These are phyloP conservation scores for Orbicella faveolata DNA, from an alignment of 64 coral and sea anemone genomes.

Conservation along the genomic window DNA sequence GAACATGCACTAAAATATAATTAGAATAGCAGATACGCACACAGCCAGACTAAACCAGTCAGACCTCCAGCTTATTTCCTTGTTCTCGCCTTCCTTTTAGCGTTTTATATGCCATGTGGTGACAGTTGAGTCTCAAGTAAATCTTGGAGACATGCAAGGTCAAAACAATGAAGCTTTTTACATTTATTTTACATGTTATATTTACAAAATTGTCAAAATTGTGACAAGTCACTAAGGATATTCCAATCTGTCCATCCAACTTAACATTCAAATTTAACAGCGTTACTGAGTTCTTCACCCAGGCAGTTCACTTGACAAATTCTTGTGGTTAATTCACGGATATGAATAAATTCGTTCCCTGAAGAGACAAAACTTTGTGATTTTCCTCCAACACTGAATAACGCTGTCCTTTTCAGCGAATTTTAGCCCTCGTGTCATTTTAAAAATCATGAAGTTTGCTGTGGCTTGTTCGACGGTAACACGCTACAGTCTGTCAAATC, in stretches of 20 bases:
- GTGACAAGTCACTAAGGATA: background rate
- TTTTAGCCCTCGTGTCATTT: background rate
- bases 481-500: slow-evolving; percentile 34
- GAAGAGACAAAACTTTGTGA: background rate
- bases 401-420: background rate
- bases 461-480: background rate
- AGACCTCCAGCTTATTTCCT: background rate
- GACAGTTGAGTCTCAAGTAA: background rate
- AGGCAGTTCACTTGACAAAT: background rate
- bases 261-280: background rate
- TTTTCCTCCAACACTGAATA: background rate
- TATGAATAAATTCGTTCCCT: slow-evolving; percentile 1
- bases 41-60: background rate
- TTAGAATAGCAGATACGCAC: background rate
- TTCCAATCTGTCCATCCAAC: background rate
- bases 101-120: background rate
- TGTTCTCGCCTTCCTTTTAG: background rate
- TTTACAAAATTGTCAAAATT: slow-evolving; percentile 38
- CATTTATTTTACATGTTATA: slow-evolving; percentile 40
- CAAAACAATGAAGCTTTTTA: background rate
- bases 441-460: background rate
- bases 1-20: background rate
- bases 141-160: background rate
- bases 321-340: background rate
- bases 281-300: background rate